phyloP scores from a whole-genome alignment of 1,140 invertebrate species.

The Lanistes nyassanus region DNA sequence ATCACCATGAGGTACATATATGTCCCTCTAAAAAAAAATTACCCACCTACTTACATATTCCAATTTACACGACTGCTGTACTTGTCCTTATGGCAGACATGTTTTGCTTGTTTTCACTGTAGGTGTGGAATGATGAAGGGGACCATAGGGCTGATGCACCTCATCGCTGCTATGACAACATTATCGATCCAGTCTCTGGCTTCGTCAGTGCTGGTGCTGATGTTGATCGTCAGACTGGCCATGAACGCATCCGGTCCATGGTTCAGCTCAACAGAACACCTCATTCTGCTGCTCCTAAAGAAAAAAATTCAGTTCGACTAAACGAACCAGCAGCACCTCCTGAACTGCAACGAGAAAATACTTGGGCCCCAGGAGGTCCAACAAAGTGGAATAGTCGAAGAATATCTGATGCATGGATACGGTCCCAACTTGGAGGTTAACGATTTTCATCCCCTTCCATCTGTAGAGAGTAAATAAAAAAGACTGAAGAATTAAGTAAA shows the following conservation, averaged over 20 bases:
- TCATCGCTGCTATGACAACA: slow-evolving; percentile 58
- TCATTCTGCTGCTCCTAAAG: slow-evolving; percentile 46
- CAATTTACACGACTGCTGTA: not conserved
- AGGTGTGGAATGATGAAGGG: slow-evolving; percentile 60
- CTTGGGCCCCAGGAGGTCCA: slow-evolving; percentile 53
- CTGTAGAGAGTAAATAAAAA: too few relatives aligned
- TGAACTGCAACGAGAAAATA: slow-evolving; percentile 49
- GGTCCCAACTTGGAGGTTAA: slow-evolving; percentile 60
- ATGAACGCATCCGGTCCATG: slow-evolving; percentile 51
- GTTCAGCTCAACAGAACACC: slow-evolving; percentile 58
- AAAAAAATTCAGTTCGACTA: slow-evolving; percentile 45
- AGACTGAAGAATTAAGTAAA: too few relatives aligned
- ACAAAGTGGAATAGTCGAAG: slow-evolving; percentile 62
- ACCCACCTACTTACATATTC: slow-evolving; percentile 1
- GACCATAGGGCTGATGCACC: slow-evolving; percentile 53
- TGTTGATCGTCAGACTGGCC: slow-evolving; percentile 59
- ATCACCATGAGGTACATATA: too few relatives aligned
- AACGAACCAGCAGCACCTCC: slow-evolving; percentile 50
- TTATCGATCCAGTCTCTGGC: slow-evolving; percentile 62
- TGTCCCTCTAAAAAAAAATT: too few relatives aligned
- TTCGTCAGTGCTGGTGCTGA: slow-evolving; percentile 64
- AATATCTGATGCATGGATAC: slow-evolving; percentile 54
- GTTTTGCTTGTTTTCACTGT: slow-evolving; percentile 32
- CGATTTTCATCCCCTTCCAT: too few relatives aligned
- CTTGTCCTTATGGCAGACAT: not conserved